Evolutionary conservation across 1,140 invertebrate genomes (phyloP).

Genomic region (Trichogramma pretiosum): DNA sequence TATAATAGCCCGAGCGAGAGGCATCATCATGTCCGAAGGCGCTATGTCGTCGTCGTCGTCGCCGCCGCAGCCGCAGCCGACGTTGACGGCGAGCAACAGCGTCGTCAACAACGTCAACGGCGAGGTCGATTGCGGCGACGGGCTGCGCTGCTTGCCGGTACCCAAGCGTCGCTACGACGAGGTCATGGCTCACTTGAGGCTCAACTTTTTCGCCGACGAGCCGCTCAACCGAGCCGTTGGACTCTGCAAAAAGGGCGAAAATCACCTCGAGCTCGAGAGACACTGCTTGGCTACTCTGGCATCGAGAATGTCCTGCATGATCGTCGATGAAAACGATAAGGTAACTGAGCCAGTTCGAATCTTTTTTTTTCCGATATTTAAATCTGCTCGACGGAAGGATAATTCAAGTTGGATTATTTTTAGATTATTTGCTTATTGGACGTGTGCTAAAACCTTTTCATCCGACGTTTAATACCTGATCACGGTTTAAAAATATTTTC

Average conservation of each 20-base stretch:
- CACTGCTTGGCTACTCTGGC: conserved; percentile 60
- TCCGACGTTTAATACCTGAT: too few relatives aligned
- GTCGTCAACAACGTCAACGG: not conserved
- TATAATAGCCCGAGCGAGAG: too few relatives aligned
- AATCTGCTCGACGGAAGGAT: too few relatives aligned
- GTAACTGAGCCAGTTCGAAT: too few relatives aligned
- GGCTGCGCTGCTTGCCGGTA: conserved; percentile 36
- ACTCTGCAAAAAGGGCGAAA: conserved; percentile 56
- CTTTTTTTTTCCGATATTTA: too few relatives aligned
- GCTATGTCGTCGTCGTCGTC: too few relatives aligned
- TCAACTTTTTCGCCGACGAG: conserved; percentile 70
- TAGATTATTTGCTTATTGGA: too few relatives aligned
- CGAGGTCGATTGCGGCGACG: conserved; percentile 6
- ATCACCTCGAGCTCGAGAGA: conserved; percentile 62
- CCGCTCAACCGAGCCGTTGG: conserved; percentile 67
- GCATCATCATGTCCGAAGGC: too few relatives aligned
- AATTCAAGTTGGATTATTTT: too few relatives aligned
- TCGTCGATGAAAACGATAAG: conserved; percentile 49
- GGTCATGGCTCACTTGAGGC: conserved; percentile 60
- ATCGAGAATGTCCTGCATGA: conserved; percentile 65
- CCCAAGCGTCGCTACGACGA: conserved; percentile 46
- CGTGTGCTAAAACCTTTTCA: too few relatives aligned
- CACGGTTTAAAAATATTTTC: too few relatives aligned
- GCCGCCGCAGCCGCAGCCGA: too few relatives aligned
- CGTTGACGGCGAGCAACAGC: not conserved